phyloP scores from a whole-genome alignment of 1,140 invertebrate genomes.

The Anoplophora glabripennis region DNA sequence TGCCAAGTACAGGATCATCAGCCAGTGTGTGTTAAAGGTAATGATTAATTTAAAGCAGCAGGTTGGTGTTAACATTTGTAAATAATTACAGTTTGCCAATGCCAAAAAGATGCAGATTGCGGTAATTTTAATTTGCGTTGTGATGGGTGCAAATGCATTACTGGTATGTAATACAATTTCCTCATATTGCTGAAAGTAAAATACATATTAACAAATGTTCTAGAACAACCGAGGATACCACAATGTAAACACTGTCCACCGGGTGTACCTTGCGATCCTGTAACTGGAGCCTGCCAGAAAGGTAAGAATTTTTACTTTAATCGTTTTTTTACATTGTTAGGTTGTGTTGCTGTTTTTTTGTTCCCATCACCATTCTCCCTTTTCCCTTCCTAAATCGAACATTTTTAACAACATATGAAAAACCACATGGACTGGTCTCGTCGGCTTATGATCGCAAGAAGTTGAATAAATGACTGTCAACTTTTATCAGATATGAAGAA shows the following conservation, averaged over 20 bases:
- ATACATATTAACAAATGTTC: slow-evolving; percentile 1
- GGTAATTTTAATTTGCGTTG: slow-evolving; percentile 54
- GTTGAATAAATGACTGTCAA: slow-evolving; percentile 14
- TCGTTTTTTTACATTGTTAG: slow-evolving; percentile 12
- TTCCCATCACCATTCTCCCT: slow-evolving; percentile 23
- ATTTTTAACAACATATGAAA: slow-evolving; percentile 21
- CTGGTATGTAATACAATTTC: slow-evolving; percentile 51
- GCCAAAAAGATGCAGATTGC: slow-evolving; percentile 63
- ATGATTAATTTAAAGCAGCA: neutral
- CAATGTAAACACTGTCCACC: slow-evolving; percentile 73
- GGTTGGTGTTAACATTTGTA: neutral
- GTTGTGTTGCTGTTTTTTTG: slow-evolving; percentile 47
- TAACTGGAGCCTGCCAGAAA: slow-evolving; percentile 74
- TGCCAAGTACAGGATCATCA: slow-evolving; percentile 76
- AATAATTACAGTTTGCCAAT: slow-evolving; percentile 60
- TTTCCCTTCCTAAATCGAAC: slow-evolving; percentile 13
- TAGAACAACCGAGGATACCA: slow-evolving; percentile 38
- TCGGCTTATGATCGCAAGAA: slow-evolving; percentile 26
- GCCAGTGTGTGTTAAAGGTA: slow-evolving; percentile 75
- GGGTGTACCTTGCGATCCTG: slow-evolving; percentile 69
- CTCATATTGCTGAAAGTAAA: neutral
- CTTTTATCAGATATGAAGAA: slow-evolving; percentile 25
- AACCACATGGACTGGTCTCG: slow-evolving; percentile 33
- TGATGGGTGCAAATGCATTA: slow-evolving; percentile 66
- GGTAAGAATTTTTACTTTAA: slow-evolving; percentile 55